Conservation (phyloP, 2,113 vertebrate genomes). For the Lepus timidus region DNA sequence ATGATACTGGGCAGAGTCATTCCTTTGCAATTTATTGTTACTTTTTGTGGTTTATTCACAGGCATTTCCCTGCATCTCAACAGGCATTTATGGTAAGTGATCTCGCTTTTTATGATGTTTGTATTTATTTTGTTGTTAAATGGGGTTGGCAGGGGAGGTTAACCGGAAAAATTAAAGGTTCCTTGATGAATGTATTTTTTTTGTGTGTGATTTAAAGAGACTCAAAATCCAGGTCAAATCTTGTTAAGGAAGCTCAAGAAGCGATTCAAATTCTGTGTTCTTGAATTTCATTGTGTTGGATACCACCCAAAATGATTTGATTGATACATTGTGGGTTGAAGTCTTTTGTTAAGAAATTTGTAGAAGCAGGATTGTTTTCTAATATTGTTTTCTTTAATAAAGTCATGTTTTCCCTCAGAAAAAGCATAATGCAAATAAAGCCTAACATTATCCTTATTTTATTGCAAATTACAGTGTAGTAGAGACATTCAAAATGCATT, state of each 20-base stretch:
- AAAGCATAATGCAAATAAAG: neutral
- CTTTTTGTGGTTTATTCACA: conserved; percentile 87
- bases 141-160: neutral
- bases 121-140: conserved; percentile 49
- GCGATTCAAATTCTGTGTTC: conserved; percentile 21
- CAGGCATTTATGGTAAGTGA: conserved; percentile 98
- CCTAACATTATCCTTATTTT: neutral
- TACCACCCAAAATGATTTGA: neutral
- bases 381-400: conserved; percentile 15
- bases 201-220: conserved; percentile 22
- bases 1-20: neutral
- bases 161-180: conserved; percentile 53
- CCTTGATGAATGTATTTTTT: conserved; percentile 47
- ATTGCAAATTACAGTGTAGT: neutral
- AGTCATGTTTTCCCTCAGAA: conserved; percentile 20
- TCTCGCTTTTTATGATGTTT: conserved; percentile 67
- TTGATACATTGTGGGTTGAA: neutral
- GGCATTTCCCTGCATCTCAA: conserved; percentile 99
- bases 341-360: conserved; percentile 39
- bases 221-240: neutral
- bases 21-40: conserved; percentile 71
- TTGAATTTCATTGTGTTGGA: conserved; percentile 19
- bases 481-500: conserved; percentile 1
- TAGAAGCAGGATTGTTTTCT: neutral
- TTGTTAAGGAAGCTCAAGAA: neutral